These are phyloP conservation scores for Andrena cerasifolii DNA, from an alignment of 1,140 invertebrate genomes.

Conservation along the genomic window DNA sequence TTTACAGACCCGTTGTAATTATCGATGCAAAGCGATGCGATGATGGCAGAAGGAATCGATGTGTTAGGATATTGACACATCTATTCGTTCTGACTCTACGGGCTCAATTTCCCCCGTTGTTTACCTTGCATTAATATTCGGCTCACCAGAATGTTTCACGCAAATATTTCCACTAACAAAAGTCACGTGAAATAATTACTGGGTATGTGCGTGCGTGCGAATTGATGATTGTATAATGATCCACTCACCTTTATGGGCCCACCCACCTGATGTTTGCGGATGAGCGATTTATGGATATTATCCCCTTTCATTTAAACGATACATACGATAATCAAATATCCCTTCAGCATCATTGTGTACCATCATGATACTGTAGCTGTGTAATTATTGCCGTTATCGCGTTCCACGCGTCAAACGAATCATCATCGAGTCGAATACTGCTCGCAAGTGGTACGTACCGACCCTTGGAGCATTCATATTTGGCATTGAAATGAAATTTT, in stretches of 20 bases:
- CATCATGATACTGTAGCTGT: slow-evolving; percentile 28
- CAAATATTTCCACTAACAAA: slow-evolving; percentile 51
- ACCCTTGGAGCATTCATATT: neutral
- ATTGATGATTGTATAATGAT: slow-evolving; percentile 49
- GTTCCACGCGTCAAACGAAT: neutral
- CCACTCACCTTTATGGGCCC: slow-evolving; percentile 43
- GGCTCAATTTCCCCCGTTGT: slow-evolving; percentile 1
- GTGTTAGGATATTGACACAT: neutral
- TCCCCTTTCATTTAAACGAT: slow-evolving; percentile 62
- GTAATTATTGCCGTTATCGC: slow-evolving; percentile 39
- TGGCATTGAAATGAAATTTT: neutral
- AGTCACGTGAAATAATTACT: slow-evolving; percentile 48
- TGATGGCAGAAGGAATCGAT: neutral
- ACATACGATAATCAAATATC: slow-evolving; percentile 59
- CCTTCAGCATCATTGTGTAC: slow-evolving; percentile 49
- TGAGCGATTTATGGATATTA: slow-evolving; percentile 58
- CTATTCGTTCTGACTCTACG: neutral
- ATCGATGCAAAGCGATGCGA: neutral
- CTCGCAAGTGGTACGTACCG: neutral
- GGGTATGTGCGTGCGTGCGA: slow-evolving; percentile 19
- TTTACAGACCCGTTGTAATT: too few species aligned
- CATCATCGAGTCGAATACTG: slow-evolving; percentile 23
- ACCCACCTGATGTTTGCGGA: slow-evolving; percentile 49
- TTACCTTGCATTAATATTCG: slow-evolving; percentile 37
- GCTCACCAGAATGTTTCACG: neutral